Percentiles rank a stretch among this genome's conserved stretches.
Evolutionary conservation across 2,113 vertebrate species (phyloP).

Genomic region (Sphaerodactylus townsendi): DNA sequence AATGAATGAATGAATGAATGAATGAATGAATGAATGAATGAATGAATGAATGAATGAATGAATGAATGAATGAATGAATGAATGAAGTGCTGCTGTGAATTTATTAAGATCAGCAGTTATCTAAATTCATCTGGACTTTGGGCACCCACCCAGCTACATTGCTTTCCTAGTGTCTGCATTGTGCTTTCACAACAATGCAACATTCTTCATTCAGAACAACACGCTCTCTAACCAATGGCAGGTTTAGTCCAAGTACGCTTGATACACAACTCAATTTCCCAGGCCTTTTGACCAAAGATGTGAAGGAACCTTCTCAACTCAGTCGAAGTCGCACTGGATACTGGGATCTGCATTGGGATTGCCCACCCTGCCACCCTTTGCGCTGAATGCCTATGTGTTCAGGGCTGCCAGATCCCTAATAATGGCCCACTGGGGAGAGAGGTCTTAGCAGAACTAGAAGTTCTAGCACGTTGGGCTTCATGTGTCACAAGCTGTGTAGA

Average conservation of each 20-base stretch:
- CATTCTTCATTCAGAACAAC: conserved; percentile 33
- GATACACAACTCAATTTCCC: not conserved
- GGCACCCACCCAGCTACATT: not conserved
- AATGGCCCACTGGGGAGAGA: too few species aligned
- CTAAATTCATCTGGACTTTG: conserved; percentile 27
- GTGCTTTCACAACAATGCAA: conserved; percentile 33
- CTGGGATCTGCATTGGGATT: not conserved
- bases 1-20: not conserved
- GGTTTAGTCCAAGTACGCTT: not conserved
- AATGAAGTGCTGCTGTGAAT: not conserved
- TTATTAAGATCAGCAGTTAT: not conserved
- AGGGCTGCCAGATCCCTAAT: too few species aligned
- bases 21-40: too few species aligned
- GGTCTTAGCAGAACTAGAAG: too few species aligned
- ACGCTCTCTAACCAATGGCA: not conserved
- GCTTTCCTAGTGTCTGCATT: conserved; percentile 17
- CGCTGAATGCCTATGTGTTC: too few species aligned
- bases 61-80: not conserved
- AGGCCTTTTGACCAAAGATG: not conserved
- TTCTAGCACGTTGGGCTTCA: too few species aligned
- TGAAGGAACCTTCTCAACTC: not conserved
- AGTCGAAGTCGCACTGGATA: not conserved
- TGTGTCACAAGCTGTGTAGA: too few species aligned
- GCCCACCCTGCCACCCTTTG: too few species aligned
- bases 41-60: too few species aligned